These are phyloP conservation scores for Galleria mellonella DNA, from an alignment of 1,140 invertebrate genomes.

Conservation along the genomic window DNA sequence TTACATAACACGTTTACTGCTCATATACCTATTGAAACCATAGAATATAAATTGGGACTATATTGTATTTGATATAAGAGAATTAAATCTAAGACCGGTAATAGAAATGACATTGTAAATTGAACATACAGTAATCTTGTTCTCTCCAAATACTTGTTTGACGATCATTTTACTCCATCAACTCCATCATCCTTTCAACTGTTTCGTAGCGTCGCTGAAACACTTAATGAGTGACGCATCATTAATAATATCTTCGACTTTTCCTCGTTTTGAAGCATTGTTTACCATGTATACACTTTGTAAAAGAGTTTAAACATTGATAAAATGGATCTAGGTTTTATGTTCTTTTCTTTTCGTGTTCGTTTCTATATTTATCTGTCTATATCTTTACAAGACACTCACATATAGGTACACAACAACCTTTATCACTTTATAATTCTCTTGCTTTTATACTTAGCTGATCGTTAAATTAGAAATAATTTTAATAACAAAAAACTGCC, in stretches of 20 bases:
- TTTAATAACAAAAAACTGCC: neutral
- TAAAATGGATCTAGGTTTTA: too few relatives aligned
- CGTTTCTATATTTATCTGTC: too few relatives aligned
- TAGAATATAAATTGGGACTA: too few relatives aligned
- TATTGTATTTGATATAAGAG: too few relatives aligned
- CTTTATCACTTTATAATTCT: too few relatives aligned
- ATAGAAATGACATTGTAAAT: conserved; percentile 25
- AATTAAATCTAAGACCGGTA: neutral
- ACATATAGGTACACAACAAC: too few relatives aligned
- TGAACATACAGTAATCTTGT: conserved; percentile 8
- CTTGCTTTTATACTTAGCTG: neutral
- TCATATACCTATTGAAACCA: too few relatives aligned
- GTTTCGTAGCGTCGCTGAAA: conserved; percentile 2
- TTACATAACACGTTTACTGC: too few relatives aligned
- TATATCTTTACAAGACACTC: too few relatives aligned
- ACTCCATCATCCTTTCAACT: conserved; percentile 10
- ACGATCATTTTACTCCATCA: conserved; percentile 13
- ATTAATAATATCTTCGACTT: too few relatives aligned
- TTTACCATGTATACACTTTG: neutral
- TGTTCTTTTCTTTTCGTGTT: too few relatives aligned
- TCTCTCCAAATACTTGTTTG: conserved; percentile 10
- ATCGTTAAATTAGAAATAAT: neutral
- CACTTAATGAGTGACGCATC: too few relatives aligned
- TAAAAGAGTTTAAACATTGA: neutral
- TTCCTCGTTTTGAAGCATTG: neutral